A percentile compares a stretch with the other conserved stretches of the same genome.
Conservation (phyloP, 2,797 vertebrate species). For the Fringilla coelebs region DNA sequence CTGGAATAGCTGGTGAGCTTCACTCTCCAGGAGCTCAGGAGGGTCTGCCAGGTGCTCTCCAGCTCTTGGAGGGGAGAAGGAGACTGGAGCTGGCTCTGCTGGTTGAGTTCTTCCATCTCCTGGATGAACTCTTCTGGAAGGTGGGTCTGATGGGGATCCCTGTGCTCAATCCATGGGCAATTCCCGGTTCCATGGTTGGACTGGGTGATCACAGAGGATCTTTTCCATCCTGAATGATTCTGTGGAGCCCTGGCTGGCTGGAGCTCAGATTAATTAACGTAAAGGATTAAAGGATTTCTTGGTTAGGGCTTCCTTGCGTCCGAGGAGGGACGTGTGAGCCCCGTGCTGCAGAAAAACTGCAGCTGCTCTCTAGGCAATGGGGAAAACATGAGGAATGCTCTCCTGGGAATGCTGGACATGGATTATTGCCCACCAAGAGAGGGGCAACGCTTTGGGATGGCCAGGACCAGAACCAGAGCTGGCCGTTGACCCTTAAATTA, state of each 20-base stretch:
- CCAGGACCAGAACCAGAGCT: fast-evolving
- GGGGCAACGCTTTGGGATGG: fast-evolving
- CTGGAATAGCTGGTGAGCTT: neutral
- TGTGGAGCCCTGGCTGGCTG: fast-evolving
- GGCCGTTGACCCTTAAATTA: neutral
- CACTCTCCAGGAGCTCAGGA: neutral
- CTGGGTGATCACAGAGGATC: neutral
- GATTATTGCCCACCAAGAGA: neutral
- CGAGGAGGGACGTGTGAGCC: fast-evolving
- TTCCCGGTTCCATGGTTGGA: neutral
- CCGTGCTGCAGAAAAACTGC: neutral
- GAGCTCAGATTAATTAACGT: neutral
- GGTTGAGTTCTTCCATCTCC: neutral
- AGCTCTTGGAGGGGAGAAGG: neutral
- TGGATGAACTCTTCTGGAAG: neutral
- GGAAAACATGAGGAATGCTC: neutral
- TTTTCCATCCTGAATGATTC: neutral
- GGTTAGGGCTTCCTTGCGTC: neutral
- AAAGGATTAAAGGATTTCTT: neutral
- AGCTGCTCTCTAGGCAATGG: neutral
- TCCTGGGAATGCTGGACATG: neutral
- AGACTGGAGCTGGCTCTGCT: neutral
- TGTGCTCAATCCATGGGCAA: neutral
- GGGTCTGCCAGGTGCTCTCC: neutral
- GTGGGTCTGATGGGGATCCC: neutral